A percentile compares a stretch with the other conserved stretches of the same genome.
phyloP scores from a whole-genome alignment of 2,113 vertebrate species.

The Malurus elegans region DNA sequence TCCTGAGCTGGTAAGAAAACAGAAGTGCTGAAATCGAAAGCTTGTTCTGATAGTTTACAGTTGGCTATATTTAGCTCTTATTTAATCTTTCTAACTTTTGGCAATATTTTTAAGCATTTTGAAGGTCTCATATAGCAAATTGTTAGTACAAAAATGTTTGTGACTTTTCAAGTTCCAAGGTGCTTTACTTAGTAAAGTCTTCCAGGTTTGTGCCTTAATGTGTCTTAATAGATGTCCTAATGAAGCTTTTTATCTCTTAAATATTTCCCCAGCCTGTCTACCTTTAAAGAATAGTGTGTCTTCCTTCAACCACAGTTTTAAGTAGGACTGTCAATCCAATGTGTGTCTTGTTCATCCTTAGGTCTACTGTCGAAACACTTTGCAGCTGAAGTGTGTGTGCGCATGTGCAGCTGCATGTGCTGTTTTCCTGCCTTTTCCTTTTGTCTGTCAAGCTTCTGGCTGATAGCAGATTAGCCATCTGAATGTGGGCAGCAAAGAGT shows the following conservation, averaged over 20 bases:
- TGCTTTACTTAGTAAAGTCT: neutral
- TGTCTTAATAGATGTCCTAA: neutral
- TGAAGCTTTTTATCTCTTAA: neutral
- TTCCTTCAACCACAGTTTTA: neutral
- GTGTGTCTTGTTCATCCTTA: neutral
- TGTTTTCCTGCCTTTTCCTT: slow-evolving; percentile 47
- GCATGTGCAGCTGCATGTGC: neutral
- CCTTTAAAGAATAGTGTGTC: neutral
- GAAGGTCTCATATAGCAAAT: neutral
- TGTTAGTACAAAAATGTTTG: neutral
- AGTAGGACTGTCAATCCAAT: neutral
- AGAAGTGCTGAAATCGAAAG: neutral
- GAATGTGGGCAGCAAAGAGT: slow-evolving; percentile 61
- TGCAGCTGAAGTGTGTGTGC: neutral
- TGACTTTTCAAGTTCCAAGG: neutral
- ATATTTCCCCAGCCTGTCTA: neutral
- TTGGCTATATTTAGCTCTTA: neutral
- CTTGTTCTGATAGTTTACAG: neutral
- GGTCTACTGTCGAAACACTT: neutral
- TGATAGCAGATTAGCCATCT: slow-evolving; percentile 63
- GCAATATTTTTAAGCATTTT: neutral
- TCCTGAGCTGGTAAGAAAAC: neutral
- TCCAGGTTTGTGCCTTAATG: neutral
- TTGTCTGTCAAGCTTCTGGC: slow-evolving; percentile 60
- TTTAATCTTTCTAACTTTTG: neutral